These are phyloP conservation scores for Lophius americanus DNA, from an alignment of 2,797 vertebrate species.

Conservation along the genomic window DNA sequence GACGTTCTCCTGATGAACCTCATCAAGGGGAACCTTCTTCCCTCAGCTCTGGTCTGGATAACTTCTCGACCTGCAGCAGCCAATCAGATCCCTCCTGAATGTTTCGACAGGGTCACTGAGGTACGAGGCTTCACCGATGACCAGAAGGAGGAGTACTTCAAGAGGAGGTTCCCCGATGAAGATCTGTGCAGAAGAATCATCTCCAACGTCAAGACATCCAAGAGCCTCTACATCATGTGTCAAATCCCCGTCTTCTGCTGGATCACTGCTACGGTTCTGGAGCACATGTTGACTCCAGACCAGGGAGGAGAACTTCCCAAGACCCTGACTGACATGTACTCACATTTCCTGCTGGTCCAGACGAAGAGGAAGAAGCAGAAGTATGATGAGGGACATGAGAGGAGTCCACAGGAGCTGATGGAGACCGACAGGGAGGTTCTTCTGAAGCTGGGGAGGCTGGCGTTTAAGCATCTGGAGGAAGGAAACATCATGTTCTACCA, in stretches of 20 bases:
- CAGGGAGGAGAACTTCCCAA: neutral
- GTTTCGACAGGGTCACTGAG: no score
- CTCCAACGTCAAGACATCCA: conserved; percentile 33
- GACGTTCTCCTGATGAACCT: conserved; percentile 3
- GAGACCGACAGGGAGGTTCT: neutral
- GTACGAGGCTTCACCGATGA: no score
- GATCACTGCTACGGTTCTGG: conserved; percentile 31
- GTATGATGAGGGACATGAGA: neutral
- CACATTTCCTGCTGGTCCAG: conserved; percentile 8
- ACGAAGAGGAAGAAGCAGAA: conserved; percentile 6
- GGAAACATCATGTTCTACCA: conserved; percentile 17
- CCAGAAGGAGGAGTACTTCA: no score
- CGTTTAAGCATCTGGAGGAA: conserved; percentile 5
- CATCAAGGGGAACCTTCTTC: conserved; percentile 1
- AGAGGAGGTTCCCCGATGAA: conserved; percentile 1
- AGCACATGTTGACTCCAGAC: conserved; percentile 14
- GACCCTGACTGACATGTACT: conserved; percentile 1
- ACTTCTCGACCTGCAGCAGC: conserved; percentile 2
- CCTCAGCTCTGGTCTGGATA: conserved; percentile 3
- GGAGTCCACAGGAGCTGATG: conserved; percentile 6
- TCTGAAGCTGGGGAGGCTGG: conserved; percentile 14
- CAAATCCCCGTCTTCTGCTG: conserved; percentile 60
- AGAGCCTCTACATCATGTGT: conserved; percentile 57
- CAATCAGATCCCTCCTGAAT: conserved; percentile 2
- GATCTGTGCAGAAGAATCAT: conserved; percentile 24